Evolutionary conservation across 2,113 vertebrate species (phyloP).

Genomic region (Mustelus asterias): DNA sequence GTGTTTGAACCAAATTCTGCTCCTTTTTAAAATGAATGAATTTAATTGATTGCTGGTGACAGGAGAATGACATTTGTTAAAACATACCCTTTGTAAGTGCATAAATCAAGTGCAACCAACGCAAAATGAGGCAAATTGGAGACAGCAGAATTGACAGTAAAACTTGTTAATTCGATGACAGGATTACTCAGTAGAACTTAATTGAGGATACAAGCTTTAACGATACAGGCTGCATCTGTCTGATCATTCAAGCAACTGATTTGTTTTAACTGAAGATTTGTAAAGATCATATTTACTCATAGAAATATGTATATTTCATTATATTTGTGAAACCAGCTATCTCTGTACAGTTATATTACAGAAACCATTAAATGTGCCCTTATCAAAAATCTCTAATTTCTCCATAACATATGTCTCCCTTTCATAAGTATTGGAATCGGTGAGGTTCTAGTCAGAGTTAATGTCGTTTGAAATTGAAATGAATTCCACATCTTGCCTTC

Average conservation of each 20-base stretch:
- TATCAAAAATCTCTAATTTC: conserved; percentile 53
- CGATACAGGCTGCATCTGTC: neutral
- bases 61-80: neutral
- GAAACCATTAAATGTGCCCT: conserved; percentile 49
- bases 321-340: conserved; percentile 32
- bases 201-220: neutral
- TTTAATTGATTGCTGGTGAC: neutral
- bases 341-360: conserved; percentile 45
- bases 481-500: conserved; percentile 48
- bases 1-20: neutral
- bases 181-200: neutral
- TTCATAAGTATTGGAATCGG: conserved; percentile 53
- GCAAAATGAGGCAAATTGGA: neutral
- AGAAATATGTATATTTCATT: neutral
- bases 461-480: conserved; percentile 59
- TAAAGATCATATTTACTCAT: neutral
- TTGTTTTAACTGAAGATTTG: neutral
- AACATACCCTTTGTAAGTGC: neutral
- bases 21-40: conserved; percentile 11
- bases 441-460: conserved; percentile 59
- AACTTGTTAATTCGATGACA: neutral
- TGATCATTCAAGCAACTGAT: conserved; percentile 19
- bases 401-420: conserved; percentile 45
- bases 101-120: neutral
- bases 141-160: neutral